Percentiles rank a stretch among this genome's conserved stretches.
phyloP scores from a whole-genome alignment of 1,140 invertebrate species.

The Drosophila mauritiana region DNA sequence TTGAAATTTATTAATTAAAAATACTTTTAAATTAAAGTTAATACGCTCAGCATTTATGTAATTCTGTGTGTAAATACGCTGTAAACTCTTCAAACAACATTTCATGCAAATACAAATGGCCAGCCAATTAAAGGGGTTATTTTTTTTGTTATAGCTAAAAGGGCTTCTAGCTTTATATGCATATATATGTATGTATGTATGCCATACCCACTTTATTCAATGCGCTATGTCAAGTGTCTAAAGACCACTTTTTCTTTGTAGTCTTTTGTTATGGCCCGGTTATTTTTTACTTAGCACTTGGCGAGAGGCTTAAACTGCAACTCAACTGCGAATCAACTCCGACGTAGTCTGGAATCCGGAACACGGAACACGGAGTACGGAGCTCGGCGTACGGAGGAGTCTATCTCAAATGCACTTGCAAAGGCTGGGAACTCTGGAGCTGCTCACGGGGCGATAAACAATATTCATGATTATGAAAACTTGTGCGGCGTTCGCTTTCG shows the following conservation, averaged over 20 bases:
- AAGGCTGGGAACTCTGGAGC: slow-evolving; percentile 26
- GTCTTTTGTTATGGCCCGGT: slow-evolving; percentile 32
- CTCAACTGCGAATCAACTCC: slow-evolving; percentile 17
- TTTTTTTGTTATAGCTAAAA: slow-evolving; percentile 13
- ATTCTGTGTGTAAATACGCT: slow-evolving; percentile 69
- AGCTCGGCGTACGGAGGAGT: not conserved
- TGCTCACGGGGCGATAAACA: slow-evolving; percentile 54
- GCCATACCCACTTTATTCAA: slow-evolving; percentile 1
- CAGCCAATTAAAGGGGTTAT: slow-evolving; percentile 39
- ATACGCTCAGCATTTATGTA: slow-evolving; percentile 79
- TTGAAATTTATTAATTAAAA: slow-evolving; percentile 82
- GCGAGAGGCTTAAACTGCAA: slow-evolving; percentile 34
- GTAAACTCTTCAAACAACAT: slow-evolving; percentile 47
- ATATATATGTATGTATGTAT: not conserved
- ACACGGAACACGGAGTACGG: too few species aligned
- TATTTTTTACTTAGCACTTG: slow-evolving; percentile 55
- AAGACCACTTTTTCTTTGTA: slow-evolving; percentile 4
- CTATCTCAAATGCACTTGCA: slow-evolving; percentile 55
- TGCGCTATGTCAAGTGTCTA: slow-evolving; percentile 22
- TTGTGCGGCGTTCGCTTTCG: slow-evolving; percentile 43
- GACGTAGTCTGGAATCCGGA: slow-evolving; percentile 2
- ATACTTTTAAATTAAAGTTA: slow-evolving; percentile 80
- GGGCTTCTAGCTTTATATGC: not conserved
- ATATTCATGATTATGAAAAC: slow-evolving; percentile 64
- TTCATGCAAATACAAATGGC: slow-evolving; percentile 27